Conservation (phyloP, 2,888 invertebrate species). For the Physocephala rufipes region DNA sequence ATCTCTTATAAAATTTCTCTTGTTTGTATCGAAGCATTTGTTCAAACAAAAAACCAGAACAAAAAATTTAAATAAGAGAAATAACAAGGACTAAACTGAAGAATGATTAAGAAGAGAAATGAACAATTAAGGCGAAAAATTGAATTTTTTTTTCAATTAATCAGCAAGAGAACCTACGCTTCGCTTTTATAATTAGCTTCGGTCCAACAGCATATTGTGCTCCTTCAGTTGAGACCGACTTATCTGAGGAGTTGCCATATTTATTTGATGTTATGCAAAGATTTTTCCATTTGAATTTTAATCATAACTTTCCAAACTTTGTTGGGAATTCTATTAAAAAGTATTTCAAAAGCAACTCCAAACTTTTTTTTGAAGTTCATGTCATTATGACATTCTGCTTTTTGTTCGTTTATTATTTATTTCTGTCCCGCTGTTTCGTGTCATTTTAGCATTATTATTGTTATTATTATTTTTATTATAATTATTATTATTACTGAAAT, state of each 20-base stretch:
- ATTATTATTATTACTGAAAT: neutral
- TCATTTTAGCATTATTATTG: constrained; percentile 8
- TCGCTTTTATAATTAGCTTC: neutral
- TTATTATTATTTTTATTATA: neutral
- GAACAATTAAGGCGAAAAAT: too few relatives aligned
- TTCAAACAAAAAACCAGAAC: too few relatives aligned
- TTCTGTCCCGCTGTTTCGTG: neutral
- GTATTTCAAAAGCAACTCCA: neutral
- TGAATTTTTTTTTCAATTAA: constrained; percentile 3
- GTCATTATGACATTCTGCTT: neutral
- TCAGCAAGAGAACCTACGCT: neutral
- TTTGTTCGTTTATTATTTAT: neutral
- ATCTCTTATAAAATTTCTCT: too few relatives aligned
- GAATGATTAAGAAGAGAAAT: too few relatives aligned
- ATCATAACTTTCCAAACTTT: constrained; percentile 23
- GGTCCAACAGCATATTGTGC: neutral
- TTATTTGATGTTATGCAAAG: neutral
- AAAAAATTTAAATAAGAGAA: too few relatives aligned
- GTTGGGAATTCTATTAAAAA: constrained; percentile 22
- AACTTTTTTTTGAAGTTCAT: constrained; percentile 11
- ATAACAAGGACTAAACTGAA: too few relatives aligned
- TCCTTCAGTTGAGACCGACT: neutral
- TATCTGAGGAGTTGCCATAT: neutral
- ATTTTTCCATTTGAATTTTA: constrained; percentile 31
- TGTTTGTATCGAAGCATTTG: too few relatives aligned